Conservation (phyloP, 1,140 invertebrate species). For the Scaptomyza graminum region DNA sequence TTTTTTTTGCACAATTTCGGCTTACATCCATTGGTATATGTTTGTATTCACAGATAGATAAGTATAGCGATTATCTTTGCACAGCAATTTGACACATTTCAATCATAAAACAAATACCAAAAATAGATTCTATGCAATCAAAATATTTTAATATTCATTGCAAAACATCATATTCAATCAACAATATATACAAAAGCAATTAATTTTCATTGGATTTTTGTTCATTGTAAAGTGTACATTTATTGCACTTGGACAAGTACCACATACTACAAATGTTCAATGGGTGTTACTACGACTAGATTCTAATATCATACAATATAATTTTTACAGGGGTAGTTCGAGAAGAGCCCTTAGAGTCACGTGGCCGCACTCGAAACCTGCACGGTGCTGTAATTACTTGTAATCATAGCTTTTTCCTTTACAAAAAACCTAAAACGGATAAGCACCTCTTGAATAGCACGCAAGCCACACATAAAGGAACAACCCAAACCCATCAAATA, state of each 20-base stretch:
- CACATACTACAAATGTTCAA: not conserved
- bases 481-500: not conserved
- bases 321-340: conserved; percentile 13
- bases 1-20: conserved; percentile 34
- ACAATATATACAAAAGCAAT: conserved; percentile 45
- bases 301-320: not conserved
- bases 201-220: conserved; percentile 64
- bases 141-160: conserved; percentile 46
- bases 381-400: conserved; percentile 51
- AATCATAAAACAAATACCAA: conserved; percentile 83
- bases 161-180: not conserved
- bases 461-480: conserved; percentile 37
- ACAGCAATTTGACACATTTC: conserved; percentile 83
- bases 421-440: conserved; percentile 3
- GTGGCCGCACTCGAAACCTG: conserved; percentile 55
- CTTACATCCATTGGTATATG: conserved; percentile 27
- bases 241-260: conserved; percentile 1
- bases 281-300: not conserved
- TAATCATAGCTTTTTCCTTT: conserved; percentile 56
- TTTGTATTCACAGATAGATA: conserved; percentile 10
- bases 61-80: conserved; percentile 22
- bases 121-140: conserved; percentile 52
- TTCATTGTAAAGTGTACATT: conserved; percentile 2
- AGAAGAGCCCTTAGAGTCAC: conserved; percentile 46
- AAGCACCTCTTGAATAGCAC: conserved; percentile 54